A percentile compares a stretch with the other conserved stretches of the same genome.
Evolutionary conservation across 2,113 vertebrate genomes (phyloP).

Genomic region (Taxidea taxus): DNA sequence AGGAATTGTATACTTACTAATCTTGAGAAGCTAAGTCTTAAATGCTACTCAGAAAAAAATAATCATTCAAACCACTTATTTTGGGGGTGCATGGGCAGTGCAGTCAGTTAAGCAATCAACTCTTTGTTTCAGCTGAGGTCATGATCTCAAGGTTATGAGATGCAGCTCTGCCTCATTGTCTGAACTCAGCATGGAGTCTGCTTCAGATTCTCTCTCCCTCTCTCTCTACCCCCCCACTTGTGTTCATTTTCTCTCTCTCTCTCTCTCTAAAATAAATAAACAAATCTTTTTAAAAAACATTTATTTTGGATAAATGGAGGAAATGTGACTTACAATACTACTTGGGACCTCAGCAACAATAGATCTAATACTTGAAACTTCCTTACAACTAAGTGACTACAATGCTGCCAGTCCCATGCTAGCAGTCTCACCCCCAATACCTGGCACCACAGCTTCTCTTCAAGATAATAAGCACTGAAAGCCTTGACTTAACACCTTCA

Average conservation of each 20-base stretch:
- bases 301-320: background rate
- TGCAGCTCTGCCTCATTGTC: background rate
- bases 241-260: background rate
- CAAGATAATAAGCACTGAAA: background rate
- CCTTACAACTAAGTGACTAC: background rate
- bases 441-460: background rate
- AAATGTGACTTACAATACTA: background rate
- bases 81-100: background rate
- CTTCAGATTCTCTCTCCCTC: background rate
- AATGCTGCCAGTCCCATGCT: background rate
- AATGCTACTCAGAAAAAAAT: background rate
- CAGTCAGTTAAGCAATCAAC: background rate
- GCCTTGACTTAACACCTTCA: background rate
- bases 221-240: background rate
- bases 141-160: background rate
- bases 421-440: background rate
- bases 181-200: background rate
- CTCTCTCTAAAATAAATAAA: background rate
- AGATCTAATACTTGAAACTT: background rate
- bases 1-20: background rate
- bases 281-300: background rate
- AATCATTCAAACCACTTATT: background rate
- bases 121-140: background rate
- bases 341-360: background rate
- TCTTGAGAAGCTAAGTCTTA: background rate